Evolutionary conservation across 2,797 vertebrate genomes (phyloP).

Genomic region (Neosalanx taihuensis): DNA sequence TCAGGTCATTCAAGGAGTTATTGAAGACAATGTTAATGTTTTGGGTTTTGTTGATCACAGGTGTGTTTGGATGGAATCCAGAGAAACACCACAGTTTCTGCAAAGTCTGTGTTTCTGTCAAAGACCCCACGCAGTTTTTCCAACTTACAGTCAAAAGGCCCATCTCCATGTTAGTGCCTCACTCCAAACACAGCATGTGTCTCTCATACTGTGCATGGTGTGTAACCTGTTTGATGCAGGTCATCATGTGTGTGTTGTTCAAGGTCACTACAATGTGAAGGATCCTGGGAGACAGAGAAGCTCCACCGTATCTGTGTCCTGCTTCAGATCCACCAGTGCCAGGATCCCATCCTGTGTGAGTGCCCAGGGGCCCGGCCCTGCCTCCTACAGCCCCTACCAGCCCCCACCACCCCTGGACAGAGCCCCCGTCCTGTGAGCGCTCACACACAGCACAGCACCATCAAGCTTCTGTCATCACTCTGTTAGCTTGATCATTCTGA

Average conservation of each 20-base stretch:
- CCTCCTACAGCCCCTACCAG: conserved; percentile 65
- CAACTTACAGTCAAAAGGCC: conserved; percentile 29
- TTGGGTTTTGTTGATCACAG: conserved; percentile 35
- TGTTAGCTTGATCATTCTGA: too few species aligned
- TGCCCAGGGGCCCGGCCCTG: conserved; percentile 67
- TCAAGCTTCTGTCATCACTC: too few species aligned
- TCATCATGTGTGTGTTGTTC: not conserved
- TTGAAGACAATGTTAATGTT: not conserved
- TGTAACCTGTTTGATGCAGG: not conserved
- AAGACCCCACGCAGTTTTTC: conserved; percentile 58
- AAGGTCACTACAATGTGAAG: conserved; percentile 74
- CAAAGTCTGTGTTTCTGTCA: conserved; percentile 70
- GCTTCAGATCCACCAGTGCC: conserved; percentile 72
- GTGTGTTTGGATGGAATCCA: conserved; percentile 48
- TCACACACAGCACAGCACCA: too few species aligned
- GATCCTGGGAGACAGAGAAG: conserved; percentile 57
- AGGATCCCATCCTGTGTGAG: conserved; percentile 38
- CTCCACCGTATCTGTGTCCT: conserved; percentile 62
- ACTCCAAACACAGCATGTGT: too few species aligned
- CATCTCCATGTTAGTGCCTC: conserved; percentile 65
- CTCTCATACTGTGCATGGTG: not conserved
- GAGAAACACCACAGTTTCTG: conserved; percentile 50
- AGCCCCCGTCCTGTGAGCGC: conserved; percentile 61
- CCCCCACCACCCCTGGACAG: conserved; percentile 48
- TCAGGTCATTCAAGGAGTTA: not conserved